phyloP scores from a whole-genome alignment of 2,113 vertebrate species.

The Syngnathoides biaculeatus region DNA sequence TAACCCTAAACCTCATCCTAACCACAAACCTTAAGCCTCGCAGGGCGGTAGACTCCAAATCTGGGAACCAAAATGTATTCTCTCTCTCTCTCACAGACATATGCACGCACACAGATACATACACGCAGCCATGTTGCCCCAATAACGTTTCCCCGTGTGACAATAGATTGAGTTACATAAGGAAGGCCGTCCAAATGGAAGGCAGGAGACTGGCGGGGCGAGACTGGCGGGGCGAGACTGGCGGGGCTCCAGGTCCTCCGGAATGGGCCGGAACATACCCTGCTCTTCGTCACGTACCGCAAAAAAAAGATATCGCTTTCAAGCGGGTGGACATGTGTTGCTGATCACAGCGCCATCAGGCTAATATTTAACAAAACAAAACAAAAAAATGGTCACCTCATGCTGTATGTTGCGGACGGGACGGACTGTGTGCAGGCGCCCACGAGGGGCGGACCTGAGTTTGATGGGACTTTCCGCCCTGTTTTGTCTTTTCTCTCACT shows the following conservation, averaged over 20 bases:
- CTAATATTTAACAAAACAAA: slow-evolving; percentile 39
- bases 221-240: slow-evolving; percentile 60
- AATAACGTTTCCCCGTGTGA: slow-evolving; percentile 62
- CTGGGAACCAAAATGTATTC: too few relatives aligned
- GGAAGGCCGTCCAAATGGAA: slow-evolving; percentile 71
- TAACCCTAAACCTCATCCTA: not conserved
- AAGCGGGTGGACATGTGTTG: slow-evolving; percentile 69
- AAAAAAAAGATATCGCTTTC: slow-evolving; percentile 59
- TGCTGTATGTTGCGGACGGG: slow-evolving; percentile 43
- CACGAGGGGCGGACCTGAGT: slow-evolving; percentile 43
- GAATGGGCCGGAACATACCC: slow-evolving; percentile 67
- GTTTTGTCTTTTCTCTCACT: slow-evolving; percentile 20
- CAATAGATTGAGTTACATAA: slow-evolving; percentile 76
- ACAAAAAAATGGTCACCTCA: slow-evolving; percentile 47
- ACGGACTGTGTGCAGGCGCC: slow-evolving; percentile 24
- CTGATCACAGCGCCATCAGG: slow-evolving; percentile 67
- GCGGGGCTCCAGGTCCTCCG: slow-evolving; percentile 54
- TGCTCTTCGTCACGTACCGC: slow-evolving; percentile 65
- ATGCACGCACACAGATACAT: not conserved
- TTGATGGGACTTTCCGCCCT: slow-evolving; percentile 24
- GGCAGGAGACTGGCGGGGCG: slow-evolving; percentile 49
- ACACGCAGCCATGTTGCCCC: slow-evolving; percentile 25
- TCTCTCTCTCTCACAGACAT: not conserved
- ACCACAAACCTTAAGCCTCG: too few relatives aligned
- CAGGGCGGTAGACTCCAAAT: too few relatives aligned